Percentiles rank a stretch among this genome's conserved stretches.
Evolutionary conservation across 2,113 vertebrate species (phyloP).

Genomic region (Cebus imitator): DNA sequence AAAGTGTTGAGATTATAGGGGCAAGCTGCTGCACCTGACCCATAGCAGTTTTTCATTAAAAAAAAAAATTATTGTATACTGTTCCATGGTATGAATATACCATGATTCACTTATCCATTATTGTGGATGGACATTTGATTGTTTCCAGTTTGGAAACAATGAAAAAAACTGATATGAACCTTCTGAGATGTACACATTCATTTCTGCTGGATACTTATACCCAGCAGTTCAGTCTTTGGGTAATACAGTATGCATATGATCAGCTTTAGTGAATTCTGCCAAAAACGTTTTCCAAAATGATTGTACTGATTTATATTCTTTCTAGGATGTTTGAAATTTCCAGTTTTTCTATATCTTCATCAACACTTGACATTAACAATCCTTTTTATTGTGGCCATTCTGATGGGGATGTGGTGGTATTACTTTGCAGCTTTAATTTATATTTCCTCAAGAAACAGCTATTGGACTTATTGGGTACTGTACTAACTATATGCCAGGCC

Average conservation of each 20-base stretch:
- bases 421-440: neutral
- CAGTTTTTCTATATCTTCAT: neutral
- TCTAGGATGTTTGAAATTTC: neutral
- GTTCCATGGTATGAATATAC: neutral
- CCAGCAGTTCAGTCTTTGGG: neutral
- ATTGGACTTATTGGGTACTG: neutral
- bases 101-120: neutral
- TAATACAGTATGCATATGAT: neutral
- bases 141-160: neutral
- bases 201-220: neutral
- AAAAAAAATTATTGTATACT: neutral
- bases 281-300: neutral
- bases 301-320: neutral
- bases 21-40: too few species aligned
- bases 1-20: too few species aligned
- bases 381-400: neutral
- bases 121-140: neutral
- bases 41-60: neutral
- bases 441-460: conserved; percentile 22
- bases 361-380: neutral
- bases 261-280: neutral
- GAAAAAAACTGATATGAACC: neutral
- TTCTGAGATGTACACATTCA: neutral
- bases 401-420: neutral
- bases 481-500: neutral